These are phyloP conservation scores for Nysson spinosus DNA, from an alignment of 2,888 invertebrate genomes.

Conservation along the genomic window DNA sequence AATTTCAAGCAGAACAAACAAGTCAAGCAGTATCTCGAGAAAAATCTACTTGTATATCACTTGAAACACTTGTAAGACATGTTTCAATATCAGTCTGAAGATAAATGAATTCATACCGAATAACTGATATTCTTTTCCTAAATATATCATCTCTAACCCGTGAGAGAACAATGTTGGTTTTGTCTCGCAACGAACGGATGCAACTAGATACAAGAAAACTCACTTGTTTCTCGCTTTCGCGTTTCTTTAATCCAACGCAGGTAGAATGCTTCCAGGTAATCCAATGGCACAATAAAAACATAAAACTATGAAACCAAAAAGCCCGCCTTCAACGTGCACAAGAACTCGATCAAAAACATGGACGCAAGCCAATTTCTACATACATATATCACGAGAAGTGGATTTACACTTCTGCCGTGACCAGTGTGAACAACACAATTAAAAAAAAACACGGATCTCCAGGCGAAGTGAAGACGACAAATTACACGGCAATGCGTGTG, in stretches of 20 bases:
- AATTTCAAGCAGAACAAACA: no score
- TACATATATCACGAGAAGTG: no score
- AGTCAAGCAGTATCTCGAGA: constrained; percentile 3
- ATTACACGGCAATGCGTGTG: constrained; percentile 4
- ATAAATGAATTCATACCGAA: no score
- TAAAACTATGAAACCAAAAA: not conserved
- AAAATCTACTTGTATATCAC: constrained; percentile 17
- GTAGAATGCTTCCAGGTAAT: constrained; percentile 27
- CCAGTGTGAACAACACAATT: not conserved
- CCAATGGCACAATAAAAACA: constrained; percentile 33
- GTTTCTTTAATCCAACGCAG: not conserved
- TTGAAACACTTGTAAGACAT: not conserved
- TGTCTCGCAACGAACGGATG: not conserved
- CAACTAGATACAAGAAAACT: constrained; percentile 1
- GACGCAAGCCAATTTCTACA: no score
- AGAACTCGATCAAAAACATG: constrained; percentile 12
- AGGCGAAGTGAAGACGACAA: constrained; percentile 15
- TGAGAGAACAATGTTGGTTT: not conserved
- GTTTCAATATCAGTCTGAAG: no score
- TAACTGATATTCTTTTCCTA: not conserved
- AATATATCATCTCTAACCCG: no score
- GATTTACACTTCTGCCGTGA: no score
- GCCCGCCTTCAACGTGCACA: constrained; percentile 9
- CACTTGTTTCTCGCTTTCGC: constrained; percentile 10
- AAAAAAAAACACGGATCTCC: not conserved